Evolutionary conservation across 1,140 invertebrate species (phyloP), one percentile per base, ranked within the genome.

Genomic region (Drosophila ananassae): DNA sequence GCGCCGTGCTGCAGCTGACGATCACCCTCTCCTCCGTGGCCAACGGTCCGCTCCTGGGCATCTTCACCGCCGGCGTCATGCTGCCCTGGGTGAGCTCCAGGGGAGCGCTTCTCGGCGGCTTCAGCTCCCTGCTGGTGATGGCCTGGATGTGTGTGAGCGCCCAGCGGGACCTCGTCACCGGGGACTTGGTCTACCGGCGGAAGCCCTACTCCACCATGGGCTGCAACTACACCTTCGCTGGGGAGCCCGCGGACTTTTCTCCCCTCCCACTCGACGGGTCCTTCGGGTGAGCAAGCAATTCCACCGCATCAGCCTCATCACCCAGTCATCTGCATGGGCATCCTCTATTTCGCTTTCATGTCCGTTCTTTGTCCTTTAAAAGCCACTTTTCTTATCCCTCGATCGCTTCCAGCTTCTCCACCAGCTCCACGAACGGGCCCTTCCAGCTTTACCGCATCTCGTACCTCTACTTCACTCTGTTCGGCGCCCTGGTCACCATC

Each of bases 121-220:
- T 96, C 1, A 92, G 93, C 8, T 95, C 96, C 17, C 92, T 98
- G 6, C 79, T 93, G 13, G 94, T 97, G 34, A 95, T 97, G 92
- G 94, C 95, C 62, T 98, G 97, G 97, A 93, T 98, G 34, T 96
- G 95, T 37, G 92, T 97, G 17, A 95, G 96, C 9, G 95, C 96
- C 0, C 96, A 97, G 91, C 90, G 95, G 3, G 94, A 95, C 1
- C 95, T 96, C 48, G 94, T 95, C 0, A 92, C 91, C 13, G 94
- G 94, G 1, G 90, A 93, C 64, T 61, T 94, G 37, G 94, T 89
- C n/a, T 95, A 94, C 73, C 92, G 93, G 2, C 93, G 94, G 50
- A 96, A 95, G 90, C 93, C 94, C 1, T 93, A 95, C 22, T 95
- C 93, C 5, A 95, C 94, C 0, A 93, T 95, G 37, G 96, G 95